Percentiles rank a stretch among this genome's conserved stretches.
Evolutionary conservation across 2,888 invertebrate species (phyloP).

Genomic region (Mythimna albipuncta): DNA sequence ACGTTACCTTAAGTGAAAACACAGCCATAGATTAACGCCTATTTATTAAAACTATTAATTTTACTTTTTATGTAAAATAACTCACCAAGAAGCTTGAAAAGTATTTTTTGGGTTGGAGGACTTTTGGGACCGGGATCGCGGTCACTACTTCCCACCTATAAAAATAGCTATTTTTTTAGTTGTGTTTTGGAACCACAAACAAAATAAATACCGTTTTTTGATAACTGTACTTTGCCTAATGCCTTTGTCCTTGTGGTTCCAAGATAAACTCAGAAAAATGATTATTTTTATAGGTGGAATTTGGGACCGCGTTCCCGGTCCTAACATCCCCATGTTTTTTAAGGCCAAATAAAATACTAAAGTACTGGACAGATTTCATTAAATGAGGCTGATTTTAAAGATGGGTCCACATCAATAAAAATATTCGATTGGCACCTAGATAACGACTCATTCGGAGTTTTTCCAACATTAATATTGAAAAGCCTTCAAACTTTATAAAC

Average conservation of each 20-base stretch:
- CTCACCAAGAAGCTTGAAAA: constrained; percentile 68
- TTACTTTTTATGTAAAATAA: constrained; percentile 69
- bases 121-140: too few species aligned
- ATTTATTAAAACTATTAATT: constrained; percentile 66
- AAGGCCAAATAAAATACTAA: background rate
- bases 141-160: too few species aligned
- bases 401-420: constrained; percentile 1
- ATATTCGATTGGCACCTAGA: background rate
- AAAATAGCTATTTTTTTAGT: too few species aligned
- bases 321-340: background rate
- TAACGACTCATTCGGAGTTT: background rate
- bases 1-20: constrained; percentile 89
- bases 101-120: background rate
- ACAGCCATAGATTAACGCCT: constrained; percentile 89
- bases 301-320: too few species aligned
- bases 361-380: constrained; percentile 6
- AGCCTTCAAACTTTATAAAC: background rate
- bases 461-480: constrained; percentile 3
- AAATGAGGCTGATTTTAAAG: background rate
- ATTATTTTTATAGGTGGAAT: too few species aligned
- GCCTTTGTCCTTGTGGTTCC: too few species aligned
- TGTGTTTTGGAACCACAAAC: too few species aligned
- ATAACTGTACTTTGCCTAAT: too few species aligned
- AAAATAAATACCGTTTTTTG: too few species aligned
- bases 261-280: too few species aligned